Evolutionary conservation across 1,140 invertebrate species (phyloP).

Genomic region (Drosophila kikkawai): DNA sequence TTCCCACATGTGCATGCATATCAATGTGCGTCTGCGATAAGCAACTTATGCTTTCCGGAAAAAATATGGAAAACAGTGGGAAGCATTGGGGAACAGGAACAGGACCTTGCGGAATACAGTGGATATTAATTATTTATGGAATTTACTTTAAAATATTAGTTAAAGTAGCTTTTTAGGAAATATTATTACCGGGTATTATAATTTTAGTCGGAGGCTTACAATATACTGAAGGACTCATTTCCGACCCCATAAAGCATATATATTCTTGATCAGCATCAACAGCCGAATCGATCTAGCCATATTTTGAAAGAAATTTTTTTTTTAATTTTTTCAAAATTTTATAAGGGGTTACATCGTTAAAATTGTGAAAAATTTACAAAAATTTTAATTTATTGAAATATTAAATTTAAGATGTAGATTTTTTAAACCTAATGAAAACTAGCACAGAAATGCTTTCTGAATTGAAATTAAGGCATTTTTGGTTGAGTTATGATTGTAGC

Average conservation of each 20-base stretch:
- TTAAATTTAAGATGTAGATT: neutral
- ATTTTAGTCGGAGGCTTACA: neutral
- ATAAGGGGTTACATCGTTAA: neutral
- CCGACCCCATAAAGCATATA: neutral
- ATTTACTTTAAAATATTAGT: neutral
- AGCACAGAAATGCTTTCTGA: neutral
- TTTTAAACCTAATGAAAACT: neutral
- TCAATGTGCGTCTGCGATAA: conserved; percentile 58
- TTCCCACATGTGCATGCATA: conserved; percentile 60
- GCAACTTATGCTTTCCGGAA: conserved; percentile 35
- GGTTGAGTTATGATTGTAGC: neutral
- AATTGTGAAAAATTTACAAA: neutral
- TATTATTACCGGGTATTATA: neutral
- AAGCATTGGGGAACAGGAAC: neutral
- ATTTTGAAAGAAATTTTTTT: neutral
- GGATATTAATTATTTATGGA: neutral
- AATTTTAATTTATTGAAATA: neutral
- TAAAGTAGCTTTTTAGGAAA: neutral
- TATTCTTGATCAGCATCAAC: neutral
- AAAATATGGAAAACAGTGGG: conserved; percentile 25
- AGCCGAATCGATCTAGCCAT: neutral
- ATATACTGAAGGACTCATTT: neutral
- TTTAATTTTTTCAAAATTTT: neutral
- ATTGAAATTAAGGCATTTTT: neutral
- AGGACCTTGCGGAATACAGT: conserved; percentile 19